Evolutionary conservation across 2,888 invertebrate genomes (phyloP).

Genomic region (Oscheius sp.): DNA sequence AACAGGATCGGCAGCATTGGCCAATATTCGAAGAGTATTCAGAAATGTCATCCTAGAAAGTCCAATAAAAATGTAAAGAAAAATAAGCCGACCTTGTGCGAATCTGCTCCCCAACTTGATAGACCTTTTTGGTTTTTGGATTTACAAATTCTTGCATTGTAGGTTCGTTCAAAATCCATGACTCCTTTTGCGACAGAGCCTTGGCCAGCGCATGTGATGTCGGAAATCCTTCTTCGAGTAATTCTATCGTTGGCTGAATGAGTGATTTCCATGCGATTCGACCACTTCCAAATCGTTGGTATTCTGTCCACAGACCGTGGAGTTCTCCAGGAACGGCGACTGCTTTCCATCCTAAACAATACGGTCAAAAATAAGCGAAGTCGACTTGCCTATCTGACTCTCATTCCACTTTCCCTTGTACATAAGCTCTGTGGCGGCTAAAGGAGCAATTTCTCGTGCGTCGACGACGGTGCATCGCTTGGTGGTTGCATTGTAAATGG

Average conservation of each 20-base stretch:
- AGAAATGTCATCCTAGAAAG: conserved; percentile 48
- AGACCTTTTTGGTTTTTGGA: conserved; percentile 64
- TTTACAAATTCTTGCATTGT: conserved; percentile 68
- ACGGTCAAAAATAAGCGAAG: too few species aligned
- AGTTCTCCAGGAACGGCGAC: conserved; percentile 71
- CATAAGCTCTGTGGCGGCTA: conserved; percentile 77
- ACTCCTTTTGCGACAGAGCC: conserved; percentile 57
- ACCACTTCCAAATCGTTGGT: conserved; percentile 61
- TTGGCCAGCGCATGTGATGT: conserved; percentile 70
- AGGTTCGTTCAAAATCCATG: conserved; percentile 56
- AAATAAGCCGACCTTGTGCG: conserved; percentile 51
- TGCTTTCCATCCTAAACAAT: conserved; percentile 66
- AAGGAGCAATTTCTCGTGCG: conserved; percentile 75
- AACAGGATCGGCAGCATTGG: conserved; percentile 64
- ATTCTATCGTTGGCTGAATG: conserved; percentile 69
- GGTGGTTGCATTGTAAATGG: conserved; percentile 80
- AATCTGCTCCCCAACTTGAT: conserved; percentile 69
- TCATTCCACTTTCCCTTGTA: conserved; percentile 66
- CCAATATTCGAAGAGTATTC: conserved; percentile 58
- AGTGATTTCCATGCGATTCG: conserved; percentile 61
- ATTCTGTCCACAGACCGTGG: conserved; percentile 67
- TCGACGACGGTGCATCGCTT: conserved; percentile 73
- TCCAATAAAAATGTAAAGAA: not conserved
- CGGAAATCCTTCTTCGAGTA: conserved; percentile 70
- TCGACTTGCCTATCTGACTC: conserved; percentile 54